Evolutionary conservation across 2,797 vertebrate genomes (phyloP).

Genomic region (Nyctalus aviator): DNA sequence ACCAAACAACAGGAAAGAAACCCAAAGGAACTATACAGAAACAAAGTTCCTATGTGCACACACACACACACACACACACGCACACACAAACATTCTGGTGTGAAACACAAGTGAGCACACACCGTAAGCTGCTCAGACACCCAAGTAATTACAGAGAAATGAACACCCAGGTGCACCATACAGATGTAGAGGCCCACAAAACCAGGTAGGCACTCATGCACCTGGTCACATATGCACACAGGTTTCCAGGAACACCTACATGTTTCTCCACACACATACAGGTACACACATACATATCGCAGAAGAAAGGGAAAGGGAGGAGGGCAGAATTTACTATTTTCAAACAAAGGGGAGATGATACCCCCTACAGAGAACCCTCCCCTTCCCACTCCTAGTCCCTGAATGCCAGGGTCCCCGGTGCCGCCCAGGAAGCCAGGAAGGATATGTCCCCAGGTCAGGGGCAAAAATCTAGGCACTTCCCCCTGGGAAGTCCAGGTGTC

Average conservation of each 20-base stretch:
- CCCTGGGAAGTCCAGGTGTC: not conserved
- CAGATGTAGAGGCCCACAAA: not conserved
- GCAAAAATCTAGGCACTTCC: not conserved
- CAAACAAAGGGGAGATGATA: constrained; percentile 20
- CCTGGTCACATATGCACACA: not conserved
- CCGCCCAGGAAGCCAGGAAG: not conserved
- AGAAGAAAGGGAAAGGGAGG: not conserved
- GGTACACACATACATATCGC: not conserved
- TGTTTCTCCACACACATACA: not conserved
- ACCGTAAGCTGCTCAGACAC: not conserved
- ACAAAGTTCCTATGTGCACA: not conserved
- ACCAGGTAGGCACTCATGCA: not conserved
- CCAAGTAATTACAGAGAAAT: not conserved
- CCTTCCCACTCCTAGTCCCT: not conserved
- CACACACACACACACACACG: not conserved
- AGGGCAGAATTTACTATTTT: not conserved
- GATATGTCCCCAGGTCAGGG: not conserved
- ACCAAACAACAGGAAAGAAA: constrained; percentile 37
- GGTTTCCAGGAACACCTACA: not conserved
- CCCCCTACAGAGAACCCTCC: not conserved
- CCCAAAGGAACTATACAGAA: not conserved
- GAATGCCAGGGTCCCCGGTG: not conserved
- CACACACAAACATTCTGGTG: not conserved
- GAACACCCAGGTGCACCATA: not conserved
- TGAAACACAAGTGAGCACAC: constrained; percentile 18